Conservation (phyloP, 2,888 invertebrate species). For the Zaprionus lineosus region DNA sequence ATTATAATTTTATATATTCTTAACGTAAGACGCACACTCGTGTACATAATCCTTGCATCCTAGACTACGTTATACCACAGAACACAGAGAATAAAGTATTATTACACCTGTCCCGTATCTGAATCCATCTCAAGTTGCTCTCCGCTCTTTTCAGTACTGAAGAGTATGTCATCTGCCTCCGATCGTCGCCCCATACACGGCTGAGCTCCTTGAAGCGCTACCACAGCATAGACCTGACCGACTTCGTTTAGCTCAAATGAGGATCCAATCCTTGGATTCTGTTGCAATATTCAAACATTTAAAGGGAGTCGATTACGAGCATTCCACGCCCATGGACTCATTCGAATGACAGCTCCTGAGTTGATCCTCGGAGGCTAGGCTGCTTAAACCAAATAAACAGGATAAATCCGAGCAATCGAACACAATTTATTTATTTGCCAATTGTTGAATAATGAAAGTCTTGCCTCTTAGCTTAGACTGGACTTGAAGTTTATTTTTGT, state of each 20-base stretch:
- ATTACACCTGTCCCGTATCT: too few species aligned
- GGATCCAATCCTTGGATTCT: too few species aligned
- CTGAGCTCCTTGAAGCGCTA: conserved; percentile 60
- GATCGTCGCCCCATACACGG: conserved; percentile 69
- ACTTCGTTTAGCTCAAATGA: conserved; percentile 78
- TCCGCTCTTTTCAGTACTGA: conserved; percentile 81
- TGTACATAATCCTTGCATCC: conserved; percentile 42
- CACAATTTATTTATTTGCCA: too few species aligned
- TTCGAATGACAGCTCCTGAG: too few species aligned
- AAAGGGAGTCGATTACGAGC: too few species aligned
- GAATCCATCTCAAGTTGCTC: conserved; percentile 16
- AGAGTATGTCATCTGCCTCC: conserved; percentile 80
- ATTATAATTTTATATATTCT: conserved; percentile 6
- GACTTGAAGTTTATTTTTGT: conserved; percentile 56
- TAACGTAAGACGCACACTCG: conserved; percentile 10
- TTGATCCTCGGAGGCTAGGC: too few species aligned
- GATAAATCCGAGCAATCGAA: too few species aligned
- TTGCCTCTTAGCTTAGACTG: conserved; percentile 47
- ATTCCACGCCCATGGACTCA: too few species aligned
- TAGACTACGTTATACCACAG: conserved; percentile 19
- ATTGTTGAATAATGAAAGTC: too few species aligned
- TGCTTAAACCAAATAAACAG: too few species aligned
- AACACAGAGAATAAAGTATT: conserved; percentile 67
- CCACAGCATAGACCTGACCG: conserved; percentile 69
- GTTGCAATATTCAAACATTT: too few species aligned